A percentile compares a stretch with the other conserved stretches of the same genome.
These are phyloP conservation scores for Galagoides demidoff DNA, from an alignment of 2,797 vertebrate genomes.

Conservation along the genomic window DNA sequence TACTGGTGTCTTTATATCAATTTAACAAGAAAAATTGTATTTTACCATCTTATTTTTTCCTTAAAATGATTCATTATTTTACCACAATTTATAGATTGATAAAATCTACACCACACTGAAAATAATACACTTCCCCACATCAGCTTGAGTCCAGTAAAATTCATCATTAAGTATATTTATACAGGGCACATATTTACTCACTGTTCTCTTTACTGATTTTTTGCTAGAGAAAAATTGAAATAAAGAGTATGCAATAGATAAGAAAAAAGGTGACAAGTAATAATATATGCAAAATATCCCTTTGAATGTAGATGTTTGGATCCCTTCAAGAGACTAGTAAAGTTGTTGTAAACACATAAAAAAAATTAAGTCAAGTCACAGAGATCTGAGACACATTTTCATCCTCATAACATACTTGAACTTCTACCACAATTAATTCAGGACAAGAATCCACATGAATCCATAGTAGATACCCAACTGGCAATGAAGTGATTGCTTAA, in stretches of 20 bases:
- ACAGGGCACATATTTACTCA: neutral
- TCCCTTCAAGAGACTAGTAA: constrained; percentile 12
- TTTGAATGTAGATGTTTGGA: neutral
- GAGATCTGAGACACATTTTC: constrained; percentile 10
- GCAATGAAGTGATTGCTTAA: constrained; percentile 69
- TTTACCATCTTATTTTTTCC: neutral
- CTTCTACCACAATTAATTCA: constrained; percentile 60
- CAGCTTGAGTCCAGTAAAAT: neutral
- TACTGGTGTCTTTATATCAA: neutral
- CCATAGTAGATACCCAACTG: constrained; percentile 57
- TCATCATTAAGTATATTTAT: constrained; percentile 24
- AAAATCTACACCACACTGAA: neutral
- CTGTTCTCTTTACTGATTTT: constrained; percentile 32
- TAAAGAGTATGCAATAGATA: neutral
- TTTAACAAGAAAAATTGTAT: neutral
- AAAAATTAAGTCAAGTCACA: neutral
- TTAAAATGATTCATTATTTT: constrained; percentile 45
- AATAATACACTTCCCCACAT: constrained; percentile 25
- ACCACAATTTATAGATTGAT: constrained; percentile 1
- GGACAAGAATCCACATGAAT: constrained; percentile 54
- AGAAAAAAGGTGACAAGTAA: neutral
- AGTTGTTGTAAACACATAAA: neutral
- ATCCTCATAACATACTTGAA: constrained; percentile 57
- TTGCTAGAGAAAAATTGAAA: neutral
- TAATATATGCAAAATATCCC: neutral